Evolutionary conservation across 2,113 vertebrate species (phyloP).

Genomic region (Prionailurus viverrinus): DNA sequence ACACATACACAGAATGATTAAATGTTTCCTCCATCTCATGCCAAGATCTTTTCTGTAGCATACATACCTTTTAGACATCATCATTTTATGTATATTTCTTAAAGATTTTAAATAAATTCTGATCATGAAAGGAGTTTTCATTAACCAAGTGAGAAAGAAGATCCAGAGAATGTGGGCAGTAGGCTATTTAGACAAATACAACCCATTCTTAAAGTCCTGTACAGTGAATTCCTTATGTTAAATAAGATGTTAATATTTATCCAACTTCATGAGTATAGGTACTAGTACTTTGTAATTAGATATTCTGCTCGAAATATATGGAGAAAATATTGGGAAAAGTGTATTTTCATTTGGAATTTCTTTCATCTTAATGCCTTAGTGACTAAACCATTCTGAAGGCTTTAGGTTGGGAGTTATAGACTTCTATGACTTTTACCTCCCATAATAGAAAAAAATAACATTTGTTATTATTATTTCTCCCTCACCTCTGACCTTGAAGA

Average conservation of each 20-base stretch:
- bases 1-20: not conserved
- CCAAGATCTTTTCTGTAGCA: not conserved
- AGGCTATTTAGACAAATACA: not conserved
- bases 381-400: not conserved
- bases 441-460: slow-evolving; percentile 27
- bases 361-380: not conserved
- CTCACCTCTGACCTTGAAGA: not conserved
- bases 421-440: not conserved
- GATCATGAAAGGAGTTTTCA: not conserved
- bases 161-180: not conserved
- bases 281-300: not conserved
- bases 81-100: slow-evolving; percentile 50
- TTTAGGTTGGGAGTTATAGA: not conserved
- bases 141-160: not conserved
- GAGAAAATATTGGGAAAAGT: not conserved
- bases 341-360: slow-evolving; percentile 22
- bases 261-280: not conserved
- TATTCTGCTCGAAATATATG: not conserved
- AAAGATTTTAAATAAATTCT: slow-evolving; percentile 54
- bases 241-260: slow-evolving; percentile 12
- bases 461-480: not conserved
- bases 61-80: not conserved
- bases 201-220: not conserved
- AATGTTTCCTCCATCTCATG: not conserved
- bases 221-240: not conserved